phyloP scores from a whole-genome alignment of 2,888 invertebrate species.

The Drosophila merina region DNA sequence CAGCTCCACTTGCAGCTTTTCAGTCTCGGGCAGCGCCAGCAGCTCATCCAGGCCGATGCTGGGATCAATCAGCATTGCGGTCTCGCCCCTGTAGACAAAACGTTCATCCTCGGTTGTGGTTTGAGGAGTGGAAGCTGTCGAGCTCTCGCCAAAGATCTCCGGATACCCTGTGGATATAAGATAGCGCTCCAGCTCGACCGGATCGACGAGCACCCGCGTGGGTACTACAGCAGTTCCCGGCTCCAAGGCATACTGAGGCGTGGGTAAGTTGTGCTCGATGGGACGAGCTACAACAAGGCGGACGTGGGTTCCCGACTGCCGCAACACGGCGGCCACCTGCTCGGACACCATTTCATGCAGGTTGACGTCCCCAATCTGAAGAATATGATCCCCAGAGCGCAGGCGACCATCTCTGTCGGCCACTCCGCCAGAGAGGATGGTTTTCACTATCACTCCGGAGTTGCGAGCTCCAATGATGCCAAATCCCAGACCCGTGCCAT shows the following conservation, averaged over 20 bases:
- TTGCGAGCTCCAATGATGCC: conserved; percentile 99
- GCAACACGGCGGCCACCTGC: conserved; percentile 96
- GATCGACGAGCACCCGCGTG: conserved; percentile 91
- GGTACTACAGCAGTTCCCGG: conserved; percentile 88
- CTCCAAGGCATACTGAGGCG: conserved; percentile 84
- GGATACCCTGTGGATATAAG: conserved; percentile 92
- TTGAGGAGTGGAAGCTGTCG: conserved; percentile 84
- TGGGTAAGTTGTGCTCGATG: conserved; percentile 89
- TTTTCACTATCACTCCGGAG: conserved; percentile 99
- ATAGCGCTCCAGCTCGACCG: conserved; percentile 93
- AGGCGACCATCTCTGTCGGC: conserved; percentile 98
- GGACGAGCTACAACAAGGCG: conserved; percentile 97
- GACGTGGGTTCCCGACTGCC: conserved; percentile 97
- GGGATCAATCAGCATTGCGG: conserved; percentile 81
- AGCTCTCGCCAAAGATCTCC: conserved; percentile 88
- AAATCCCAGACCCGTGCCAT: conserved; percentile 98
- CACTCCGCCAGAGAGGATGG: conserved; percentile 98
- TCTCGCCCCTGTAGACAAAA: conserved; percentile 81
- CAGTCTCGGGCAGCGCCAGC: conserved; percentile 94
- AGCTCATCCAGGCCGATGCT: conserved; percentile 85
- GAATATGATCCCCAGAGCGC: conserved; percentile 98
- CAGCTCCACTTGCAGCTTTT: conserved; percentile 96
- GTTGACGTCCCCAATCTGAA: conserved; percentile 95
- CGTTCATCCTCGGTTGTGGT: conserved; percentile 84
- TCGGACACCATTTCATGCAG: conserved; percentile 99